Percentiles rank a stretch among this genome's conserved stretches.
Evolutionary conservation across 2,888 invertebrate species (phyloP).

Genomic region (Podabrus alpinus): DNA sequence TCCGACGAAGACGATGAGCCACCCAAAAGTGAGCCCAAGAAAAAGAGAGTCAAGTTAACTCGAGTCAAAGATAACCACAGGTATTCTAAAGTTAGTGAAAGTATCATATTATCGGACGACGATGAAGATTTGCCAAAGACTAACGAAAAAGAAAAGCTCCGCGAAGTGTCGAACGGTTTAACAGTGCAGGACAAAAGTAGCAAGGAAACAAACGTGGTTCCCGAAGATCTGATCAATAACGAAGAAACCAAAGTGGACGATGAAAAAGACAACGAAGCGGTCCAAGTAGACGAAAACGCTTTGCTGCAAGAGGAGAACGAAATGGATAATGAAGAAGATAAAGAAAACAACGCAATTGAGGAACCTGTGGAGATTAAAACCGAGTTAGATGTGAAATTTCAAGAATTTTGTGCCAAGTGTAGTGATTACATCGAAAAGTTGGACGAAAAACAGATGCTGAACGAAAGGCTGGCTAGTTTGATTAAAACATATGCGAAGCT

Average conservation of each 20-base stretch:
- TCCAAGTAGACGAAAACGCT: background rate
- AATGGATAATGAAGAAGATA: background rate
- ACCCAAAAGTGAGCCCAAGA: too few species aligned
- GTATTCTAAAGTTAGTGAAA: background rate
- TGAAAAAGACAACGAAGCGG: background rate
- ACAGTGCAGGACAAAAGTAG: background rate
- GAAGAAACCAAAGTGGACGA: background rate
- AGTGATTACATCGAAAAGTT: background rate
- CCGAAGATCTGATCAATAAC: background rate
- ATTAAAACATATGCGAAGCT: background rate
- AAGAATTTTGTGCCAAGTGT: background rate
- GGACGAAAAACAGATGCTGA: background rate
- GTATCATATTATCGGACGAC: background rate
- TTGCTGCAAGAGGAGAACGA: background rate
- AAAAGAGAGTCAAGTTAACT: background rate
- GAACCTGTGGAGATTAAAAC: background rate
- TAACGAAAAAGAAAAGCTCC: background rate
- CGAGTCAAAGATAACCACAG: background rate
- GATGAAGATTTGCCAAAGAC: background rate
- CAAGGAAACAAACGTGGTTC: background rate
- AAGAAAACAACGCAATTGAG: background rate
- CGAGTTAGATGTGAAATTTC: background rate
- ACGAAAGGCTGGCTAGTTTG: background rate
- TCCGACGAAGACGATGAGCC: background rate
- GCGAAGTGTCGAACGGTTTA: background rate